Evolutionary conservation across 1,140 invertebrate genomes (phyloP).

Genomic region (Rhopalosiphum maidis): DNA sequence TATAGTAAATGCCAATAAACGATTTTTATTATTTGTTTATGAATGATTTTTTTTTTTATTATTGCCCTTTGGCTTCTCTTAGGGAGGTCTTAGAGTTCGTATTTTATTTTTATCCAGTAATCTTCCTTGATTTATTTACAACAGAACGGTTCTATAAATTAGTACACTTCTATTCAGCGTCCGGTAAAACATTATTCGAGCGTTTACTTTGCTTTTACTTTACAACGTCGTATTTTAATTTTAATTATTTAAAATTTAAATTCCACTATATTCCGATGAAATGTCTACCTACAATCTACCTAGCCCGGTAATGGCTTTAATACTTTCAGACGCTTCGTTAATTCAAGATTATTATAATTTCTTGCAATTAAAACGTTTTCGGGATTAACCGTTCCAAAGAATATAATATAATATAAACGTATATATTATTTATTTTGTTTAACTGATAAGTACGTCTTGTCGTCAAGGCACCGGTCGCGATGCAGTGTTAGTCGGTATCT

Average conservation of each 20-base stretch:
- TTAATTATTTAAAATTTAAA: slow-evolving; percentile 5
- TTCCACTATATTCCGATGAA: background rate
- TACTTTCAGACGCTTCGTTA: background rate
- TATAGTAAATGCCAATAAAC: background rate
- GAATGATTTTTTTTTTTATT: background rate
- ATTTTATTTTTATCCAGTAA: background rate
- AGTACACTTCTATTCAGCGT: background rate
- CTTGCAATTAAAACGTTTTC: background rate
- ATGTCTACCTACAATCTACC: background rate
- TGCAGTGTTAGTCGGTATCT: background rate
- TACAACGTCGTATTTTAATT: background rate
- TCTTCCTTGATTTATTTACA: background rate
- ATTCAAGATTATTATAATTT: background rate
- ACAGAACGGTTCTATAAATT: background rate
- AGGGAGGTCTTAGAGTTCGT: background rate
- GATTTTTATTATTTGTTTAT: background rate
- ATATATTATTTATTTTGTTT: too few species aligned
- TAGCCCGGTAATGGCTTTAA: background rate
- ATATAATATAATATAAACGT: too few species aligned
- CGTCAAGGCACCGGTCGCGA: background rate
- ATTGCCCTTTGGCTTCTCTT: background rate
- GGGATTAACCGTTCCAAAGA: background rate
- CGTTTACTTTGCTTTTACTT: background rate
- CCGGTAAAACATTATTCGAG: background rate
- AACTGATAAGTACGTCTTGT: background rate